Evolutionary conservation across 2,113 vertebrate species (phyloP).

Genomic region (Salvelinus namaycush): DNA sequence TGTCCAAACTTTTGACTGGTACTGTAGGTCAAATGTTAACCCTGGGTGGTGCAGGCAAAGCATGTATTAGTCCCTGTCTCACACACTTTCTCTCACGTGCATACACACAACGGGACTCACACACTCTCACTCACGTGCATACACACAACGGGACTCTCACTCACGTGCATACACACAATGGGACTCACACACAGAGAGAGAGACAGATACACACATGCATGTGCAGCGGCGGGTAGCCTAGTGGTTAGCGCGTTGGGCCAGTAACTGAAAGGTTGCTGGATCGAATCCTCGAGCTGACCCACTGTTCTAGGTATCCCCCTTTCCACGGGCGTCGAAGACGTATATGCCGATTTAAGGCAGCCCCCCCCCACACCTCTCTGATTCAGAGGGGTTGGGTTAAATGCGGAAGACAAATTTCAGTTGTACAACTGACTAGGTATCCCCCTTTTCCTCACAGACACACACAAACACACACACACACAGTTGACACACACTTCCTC

Average conservation of each 20-base stretch:
- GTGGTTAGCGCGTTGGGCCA: too few relatives aligned
- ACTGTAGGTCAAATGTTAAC: constrained; percentile 42
- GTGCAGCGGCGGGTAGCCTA: neutral
- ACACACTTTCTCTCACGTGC: constrained; percentile 25
- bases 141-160: neutral
- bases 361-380: too few relatives aligned
- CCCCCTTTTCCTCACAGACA: neutral
- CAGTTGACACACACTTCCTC: neutral
- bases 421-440: too few relatives aligned
- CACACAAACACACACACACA: neutral
- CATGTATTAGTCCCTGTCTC: constrained; percentile 38
- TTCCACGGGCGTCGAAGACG: too few relatives aligned
- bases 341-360: too few relatives aligned
- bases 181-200: constrained; percentile 2
- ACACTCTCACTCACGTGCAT: neutral
- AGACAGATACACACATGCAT: constrained; percentile 16
- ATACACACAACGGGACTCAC: neutral
- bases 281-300: too few relatives aligned
- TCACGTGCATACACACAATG: too few relatives aligned
- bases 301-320: too few relatives aligned
- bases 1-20: too few relatives aligned
- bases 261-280: too few relatives aligned
- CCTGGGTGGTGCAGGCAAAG: constrained; percentile 37
- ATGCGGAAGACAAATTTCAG: too few relatives aligned
- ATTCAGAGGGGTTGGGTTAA: too few relatives aligned